A percentile compares a stretch with the other conserved stretches of the same genome.
These are phyloP conservation scores for Nebria salina DNA, from an alignment of 2,888 invertebrate genomes.

Conservation along the genomic window DNA sequence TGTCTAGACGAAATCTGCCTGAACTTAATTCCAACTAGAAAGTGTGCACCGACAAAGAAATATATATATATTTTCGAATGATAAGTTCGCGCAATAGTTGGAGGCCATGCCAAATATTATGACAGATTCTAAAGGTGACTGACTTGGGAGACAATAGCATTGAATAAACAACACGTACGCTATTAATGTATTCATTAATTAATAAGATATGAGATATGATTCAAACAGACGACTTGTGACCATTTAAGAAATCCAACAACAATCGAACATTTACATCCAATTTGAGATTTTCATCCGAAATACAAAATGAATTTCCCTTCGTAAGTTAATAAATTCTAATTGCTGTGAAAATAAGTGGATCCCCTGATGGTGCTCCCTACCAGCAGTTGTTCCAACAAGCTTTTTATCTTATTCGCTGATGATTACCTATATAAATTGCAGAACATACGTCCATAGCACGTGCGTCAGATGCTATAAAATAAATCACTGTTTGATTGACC, in stretches of 20 bases:
- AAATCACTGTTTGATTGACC: conserved; percentile 9
- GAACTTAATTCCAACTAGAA: background rate
- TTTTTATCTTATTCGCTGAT: conserved; percentile 15
- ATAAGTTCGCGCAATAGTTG: background rate
- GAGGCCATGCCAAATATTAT: background rate
- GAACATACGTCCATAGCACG: background rate
- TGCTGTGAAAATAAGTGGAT: background rate
- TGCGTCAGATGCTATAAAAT: conserved; percentile 4
- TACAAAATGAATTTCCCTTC: too few species aligned
- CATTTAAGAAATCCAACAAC: background rate
- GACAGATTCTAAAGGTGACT: background rate
- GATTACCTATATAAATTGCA: background rate
- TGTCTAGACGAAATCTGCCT: background rate
- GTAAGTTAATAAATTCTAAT: too few species aligned
- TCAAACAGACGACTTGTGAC: background rate
- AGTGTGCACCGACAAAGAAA: background rate
- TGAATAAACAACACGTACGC: background rate
- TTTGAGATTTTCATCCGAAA: too few species aligned
- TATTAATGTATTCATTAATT: background rate
- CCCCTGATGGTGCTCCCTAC: background rate
- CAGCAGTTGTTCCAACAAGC: background rate
- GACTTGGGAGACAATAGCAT: background rate
- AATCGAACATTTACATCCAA: background rate
- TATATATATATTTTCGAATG: background rate
- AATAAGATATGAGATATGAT: background rate